Evolutionary conservation across 2,113 vertebrate species (phyloP).

Genomic region (Brachyistius frenatus): DNA sequence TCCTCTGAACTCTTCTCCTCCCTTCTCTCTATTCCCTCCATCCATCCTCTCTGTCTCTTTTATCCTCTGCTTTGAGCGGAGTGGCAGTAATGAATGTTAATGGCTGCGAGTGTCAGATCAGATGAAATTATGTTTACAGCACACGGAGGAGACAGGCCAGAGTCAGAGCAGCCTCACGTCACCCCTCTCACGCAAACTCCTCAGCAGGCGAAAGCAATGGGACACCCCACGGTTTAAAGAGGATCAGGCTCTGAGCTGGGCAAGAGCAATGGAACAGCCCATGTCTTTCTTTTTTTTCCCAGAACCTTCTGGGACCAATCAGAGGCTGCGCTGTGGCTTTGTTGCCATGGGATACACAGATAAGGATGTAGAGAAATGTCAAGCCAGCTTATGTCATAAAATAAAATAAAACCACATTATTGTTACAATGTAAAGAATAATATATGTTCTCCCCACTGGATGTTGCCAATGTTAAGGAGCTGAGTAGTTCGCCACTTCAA

Average conservation of each 20-base stretch:
- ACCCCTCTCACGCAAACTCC: conserved; percentile 41
- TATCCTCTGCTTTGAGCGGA: conserved; percentile 54
- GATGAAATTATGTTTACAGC: conserved; percentile 71
- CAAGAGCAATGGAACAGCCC: conserved; percentile 55
- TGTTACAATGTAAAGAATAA: conserved; percentile 57
- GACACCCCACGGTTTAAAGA: conserved; percentile 50
- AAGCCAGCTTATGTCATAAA: conserved; percentile 49
- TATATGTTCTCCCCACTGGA: conserved; percentile 4
- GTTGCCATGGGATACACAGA: conserved; percentile 79
- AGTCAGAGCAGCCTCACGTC: conserved; percentile 53
- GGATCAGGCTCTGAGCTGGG: conserved; percentile 62
- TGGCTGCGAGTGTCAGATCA: conserved; percentile 67
- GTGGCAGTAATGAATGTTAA: conserved; percentile 76
- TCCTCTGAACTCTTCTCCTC: conserved; percentile 60
- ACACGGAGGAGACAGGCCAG: conserved; percentile 56
- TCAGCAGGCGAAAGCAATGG: conserved; percentile 58
- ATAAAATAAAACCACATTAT: conserved; percentile 38
- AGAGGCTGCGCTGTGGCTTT: conserved; percentile 66
- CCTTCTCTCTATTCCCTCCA: conserved; percentile 47
- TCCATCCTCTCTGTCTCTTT: conserved; percentile 49
- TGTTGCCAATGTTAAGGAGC: not conserved
- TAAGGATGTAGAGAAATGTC: conserved; percentile 71
- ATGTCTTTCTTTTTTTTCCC: conserved; percentile 7
- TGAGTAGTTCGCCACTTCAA: conserved; percentile 8
- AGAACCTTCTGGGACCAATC: conserved; percentile 70